A percentile compares a stretch with the other conserved stretches of the same genome.
Conservation (phyloP, 2,113 vertebrate species). For the Puntigrus tetrazona region DNA sequence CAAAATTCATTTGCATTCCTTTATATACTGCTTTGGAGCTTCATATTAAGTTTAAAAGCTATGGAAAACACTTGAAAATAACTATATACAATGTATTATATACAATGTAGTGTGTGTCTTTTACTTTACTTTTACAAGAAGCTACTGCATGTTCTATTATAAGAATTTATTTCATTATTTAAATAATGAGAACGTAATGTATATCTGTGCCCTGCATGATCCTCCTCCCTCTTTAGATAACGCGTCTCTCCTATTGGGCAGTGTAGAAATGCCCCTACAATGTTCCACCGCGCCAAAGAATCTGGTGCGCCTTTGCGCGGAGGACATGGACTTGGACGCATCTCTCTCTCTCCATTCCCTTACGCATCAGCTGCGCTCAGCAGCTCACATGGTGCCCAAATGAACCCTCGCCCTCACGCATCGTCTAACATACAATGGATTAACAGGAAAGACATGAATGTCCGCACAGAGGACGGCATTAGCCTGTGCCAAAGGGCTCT, state of each 20-base stretch:
- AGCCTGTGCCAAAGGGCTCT: constrained; percentile 93
- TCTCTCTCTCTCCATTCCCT: constrained; percentile 49
- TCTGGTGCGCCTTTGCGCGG: constrained; percentile 59
- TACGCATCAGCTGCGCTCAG: constrained; percentile 54
- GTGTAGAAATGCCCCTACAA: constrained; percentile 28
- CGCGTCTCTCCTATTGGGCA: constrained; percentile 63
- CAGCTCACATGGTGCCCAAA: constrained; percentile 64
- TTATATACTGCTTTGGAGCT: not conserved
- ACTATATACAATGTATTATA: not conserved
- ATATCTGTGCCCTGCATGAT: not conserved
- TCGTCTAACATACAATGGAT: constrained; percentile 78
- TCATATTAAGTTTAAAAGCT: not conserved
- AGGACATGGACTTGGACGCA: constrained; percentile 68
- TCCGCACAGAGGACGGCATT: constrained; percentile 84
- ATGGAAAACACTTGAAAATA: not conserved
- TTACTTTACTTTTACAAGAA: too few relatives aligned
- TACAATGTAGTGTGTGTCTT: too few relatives aligned
- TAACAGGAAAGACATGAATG: constrained; percentile 86
- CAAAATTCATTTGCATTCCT: not conserved
- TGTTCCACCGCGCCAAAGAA: constrained; percentile 38
- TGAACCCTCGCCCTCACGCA: constrained; percentile 68
- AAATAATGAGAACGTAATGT: not conserved
- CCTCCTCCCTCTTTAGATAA: constrained; percentile 31
- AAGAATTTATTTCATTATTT: not conserved
- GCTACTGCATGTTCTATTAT: not conserved